phyloP scores from a whole-genome alignment of 2,113 vertebrate species.

The Bufo bufo region DNA sequence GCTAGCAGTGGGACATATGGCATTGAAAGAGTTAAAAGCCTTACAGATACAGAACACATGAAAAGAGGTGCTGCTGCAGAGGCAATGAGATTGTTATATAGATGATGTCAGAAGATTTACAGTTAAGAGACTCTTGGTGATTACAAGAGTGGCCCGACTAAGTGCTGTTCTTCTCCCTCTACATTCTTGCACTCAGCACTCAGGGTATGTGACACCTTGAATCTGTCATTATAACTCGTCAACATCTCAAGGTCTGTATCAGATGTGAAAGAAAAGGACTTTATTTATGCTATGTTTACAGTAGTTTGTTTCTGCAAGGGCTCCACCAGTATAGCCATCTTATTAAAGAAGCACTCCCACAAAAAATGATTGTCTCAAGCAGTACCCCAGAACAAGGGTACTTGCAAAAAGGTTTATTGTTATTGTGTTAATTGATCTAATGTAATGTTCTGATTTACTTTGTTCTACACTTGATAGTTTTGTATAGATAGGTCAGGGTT shows the following conservation, averaged over 20 bases:
- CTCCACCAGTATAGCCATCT: neutral
- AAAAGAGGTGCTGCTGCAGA: slow-evolving; percentile 49
- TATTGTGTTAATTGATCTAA: too few species aligned
- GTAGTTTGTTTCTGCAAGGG: neutral
- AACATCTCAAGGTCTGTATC: slow-evolving; percentile 13
- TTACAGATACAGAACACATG: slow-evolving; percentile 6
- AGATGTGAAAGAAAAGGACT: neutral
- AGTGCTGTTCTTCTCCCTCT: slow-evolving; percentile 26
- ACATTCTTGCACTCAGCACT: slow-evolving; percentile 49
- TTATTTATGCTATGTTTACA: neutral
- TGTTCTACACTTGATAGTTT: too few species aligned
- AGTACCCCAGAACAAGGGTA: too few species aligned
- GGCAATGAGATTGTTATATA: slow-evolving; percentile 31
- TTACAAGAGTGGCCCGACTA: slow-evolving; percentile 33
- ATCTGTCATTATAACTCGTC: slow-evolving; percentile 49
- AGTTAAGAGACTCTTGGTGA: slow-evolving; percentile 45
- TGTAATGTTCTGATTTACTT: too few species aligned
- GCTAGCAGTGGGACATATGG: neutral
- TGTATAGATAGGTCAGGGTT: too few species aligned
- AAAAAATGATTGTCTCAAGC: neutral
- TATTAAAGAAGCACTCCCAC: neutral
- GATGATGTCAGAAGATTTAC: slow-evolving; percentile 58
- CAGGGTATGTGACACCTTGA: slow-evolving; percentile 42
- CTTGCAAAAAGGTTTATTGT: too few species aligned
- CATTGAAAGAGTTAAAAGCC: slow-evolving; percentile 25